Base-by-base conservation (phyloP, 2,888 invertebrate species). In the Melipona beecheii region DNA sequence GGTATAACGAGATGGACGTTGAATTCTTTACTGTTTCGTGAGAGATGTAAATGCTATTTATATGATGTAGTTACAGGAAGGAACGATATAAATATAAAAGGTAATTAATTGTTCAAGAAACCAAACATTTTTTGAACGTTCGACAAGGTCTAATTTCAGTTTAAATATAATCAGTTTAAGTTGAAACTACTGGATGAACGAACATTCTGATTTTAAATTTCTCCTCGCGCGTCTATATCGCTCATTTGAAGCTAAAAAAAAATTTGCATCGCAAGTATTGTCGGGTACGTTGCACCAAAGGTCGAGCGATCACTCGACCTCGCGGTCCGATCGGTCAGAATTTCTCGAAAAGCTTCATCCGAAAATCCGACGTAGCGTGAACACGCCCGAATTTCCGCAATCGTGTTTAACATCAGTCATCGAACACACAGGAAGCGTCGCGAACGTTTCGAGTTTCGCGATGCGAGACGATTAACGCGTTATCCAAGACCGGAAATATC, bases 361-460 rank as follows among this genome's bases (percentile, higher is more conserved):
- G 31, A 52, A 73, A 73, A 64, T 64, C 31, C 64, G 31, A 1
- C 52, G 62, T n/a, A 11, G 62, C 19, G 58, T 58, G 31, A 58
- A 71, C 71, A 73, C 43, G 43, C 9, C 43, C 43, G 9, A 73
- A 73, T 31, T 60, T 24, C 27, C 36, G n/a, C n/a, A 52, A 52
- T 52, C 15, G 31, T 31, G 62, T 73, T 73, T 73, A 31, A 62
- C 73, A 50, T n/a, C n/a, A 62, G 11, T 50, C 50, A 62, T 62
- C 31, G 62, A 31, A 49, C 62, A 49, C 31, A 49, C 49, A 21
- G 15, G n/a, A 73, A 73, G n/a, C 50, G 50, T 15, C 62, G 56
- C 31, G 31, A 62, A 43, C 9, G 43, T 43, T 31, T 24, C 21
- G 15, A 36, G 19, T 72, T 43, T 19, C 27, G 1, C 24, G 21